Evolutionary conservation across 2,888 invertebrate species (phyloP).

Genomic region (Coenonympha arcania): DNA sequence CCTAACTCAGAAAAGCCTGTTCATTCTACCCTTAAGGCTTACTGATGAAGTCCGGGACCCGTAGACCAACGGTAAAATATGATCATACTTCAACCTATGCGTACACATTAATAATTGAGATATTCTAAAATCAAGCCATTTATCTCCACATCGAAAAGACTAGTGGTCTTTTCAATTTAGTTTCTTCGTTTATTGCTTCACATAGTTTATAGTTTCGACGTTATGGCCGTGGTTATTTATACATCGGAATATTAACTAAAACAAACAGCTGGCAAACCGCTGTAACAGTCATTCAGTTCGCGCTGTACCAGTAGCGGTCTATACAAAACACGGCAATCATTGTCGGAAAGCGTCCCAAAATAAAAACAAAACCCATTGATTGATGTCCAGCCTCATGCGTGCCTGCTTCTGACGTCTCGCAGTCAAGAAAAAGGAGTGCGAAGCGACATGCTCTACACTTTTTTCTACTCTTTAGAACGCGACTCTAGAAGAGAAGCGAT

Average conservation of each 20-base stretch:
- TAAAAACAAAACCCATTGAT: constrained; percentile 61
- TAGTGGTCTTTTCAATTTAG: not conserved
- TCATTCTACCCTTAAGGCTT: too few species aligned
- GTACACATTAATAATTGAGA: too few species aligned
- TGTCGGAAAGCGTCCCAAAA: constrained; percentile 50
- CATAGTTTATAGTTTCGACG: not conserved
- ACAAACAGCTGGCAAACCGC: constrained; percentile 2
- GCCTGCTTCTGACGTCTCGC: constrained; percentile 60
- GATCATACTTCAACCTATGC: too few species aligned
- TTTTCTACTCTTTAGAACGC: constrained; percentile 54
- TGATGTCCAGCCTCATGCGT: constrained; percentile 62
- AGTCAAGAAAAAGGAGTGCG: constrained; percentile 60
- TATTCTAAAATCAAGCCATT: not conserved
- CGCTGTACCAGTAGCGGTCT: constrained; percentile 11
- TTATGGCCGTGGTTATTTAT: not conserved
- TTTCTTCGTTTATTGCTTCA: not conserved
- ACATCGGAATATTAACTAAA: constrained; percentile 3
- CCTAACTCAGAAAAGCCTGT: too few species aligned
- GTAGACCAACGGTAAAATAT: too few species aligned
- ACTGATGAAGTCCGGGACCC: too few species aligned
- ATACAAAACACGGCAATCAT: constrained; percentile 40
- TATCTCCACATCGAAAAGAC: not conserved
- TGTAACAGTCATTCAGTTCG: constrained; percentile 10
- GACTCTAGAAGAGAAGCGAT: constrained; percentile 46
- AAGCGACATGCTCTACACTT: constrained; percentile 48